Evolutionary conservation across 2,888 invertebrate species (phyloP), one percentile per base, ranked within the genome.

Genomic region (Hedychridium roseum): DNA sequence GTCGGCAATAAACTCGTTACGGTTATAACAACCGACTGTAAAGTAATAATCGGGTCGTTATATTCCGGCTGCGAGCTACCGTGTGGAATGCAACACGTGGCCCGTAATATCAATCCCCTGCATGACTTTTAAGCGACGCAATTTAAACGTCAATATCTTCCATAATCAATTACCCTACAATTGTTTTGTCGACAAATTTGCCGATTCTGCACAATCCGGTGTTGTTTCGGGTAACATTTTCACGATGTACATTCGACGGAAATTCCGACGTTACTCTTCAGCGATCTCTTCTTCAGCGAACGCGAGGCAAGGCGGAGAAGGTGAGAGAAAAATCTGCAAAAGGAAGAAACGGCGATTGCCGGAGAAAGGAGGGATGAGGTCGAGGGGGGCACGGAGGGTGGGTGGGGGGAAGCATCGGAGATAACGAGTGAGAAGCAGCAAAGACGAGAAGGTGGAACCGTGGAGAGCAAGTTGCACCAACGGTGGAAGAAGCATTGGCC

Each of bases 401-500:
- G n/a, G n/a, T n/a, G 49, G 2, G 32, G 14, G 15, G 28, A 28
- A 15, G 32, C 1, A 15, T 7, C 26, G 38, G 45, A 36, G 32
- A 39, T 44, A 42, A 28, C 6, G 48, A 32, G 26, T 23, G 20
- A 31, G 39, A n/a, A 14, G 23, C 14, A 26, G 16, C n/a, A 32
- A 2, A 11, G 6, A 9, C 14, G 16, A 14, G 32, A 32, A 11
- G 17, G 7, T n/a, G 16, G 12, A 3, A 32, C 3, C 15, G 38
- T 34, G 35, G 52, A 3, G 36, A 52, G 64, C 70, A 71, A 68
- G 70, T 73, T 71, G 70, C 69, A 54, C 12, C 11, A 31, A 43
- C 57, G 37, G 41, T 37, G 53, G 58, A 56, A 73, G 74, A 76
- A 73, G 74, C 73, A 76, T 74, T 70, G 74, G 71, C 70, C 73